Conservation (phyloP, 2,888 invertebrate genomes). For the Chrysolina oricalcia region DNA sequence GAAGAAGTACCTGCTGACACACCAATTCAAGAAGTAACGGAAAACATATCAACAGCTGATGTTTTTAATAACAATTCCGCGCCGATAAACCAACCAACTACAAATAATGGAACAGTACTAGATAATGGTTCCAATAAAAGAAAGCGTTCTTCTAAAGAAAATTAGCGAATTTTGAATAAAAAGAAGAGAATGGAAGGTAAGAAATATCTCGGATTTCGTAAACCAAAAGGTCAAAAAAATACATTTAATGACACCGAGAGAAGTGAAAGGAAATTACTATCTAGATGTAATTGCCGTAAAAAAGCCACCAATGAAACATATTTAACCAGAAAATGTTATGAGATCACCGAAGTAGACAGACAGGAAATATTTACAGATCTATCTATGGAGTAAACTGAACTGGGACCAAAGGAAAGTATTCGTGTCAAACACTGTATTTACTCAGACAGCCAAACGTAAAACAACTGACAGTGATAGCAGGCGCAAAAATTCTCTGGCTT, state of each 20-base stretch:
- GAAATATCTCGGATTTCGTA: conserved; percentile 30
- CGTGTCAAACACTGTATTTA: not conserved
- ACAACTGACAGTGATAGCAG: not conserved
- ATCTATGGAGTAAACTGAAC: not conserved
- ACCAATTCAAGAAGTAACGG: not conserved
- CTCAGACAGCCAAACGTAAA: conserved; percentile 21
- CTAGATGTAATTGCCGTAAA: conserved; percentile 16
- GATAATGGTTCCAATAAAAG: not conserved
- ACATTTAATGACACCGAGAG: conserved; percentile 29
- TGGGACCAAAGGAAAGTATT: no score
- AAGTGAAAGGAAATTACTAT: conserved; percentile 19
- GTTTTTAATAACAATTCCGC: not conserved
- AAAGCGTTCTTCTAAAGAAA: no score
- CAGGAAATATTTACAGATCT: no score
- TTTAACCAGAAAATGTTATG: not conserved
- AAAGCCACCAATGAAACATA: conserved; percentile 14
- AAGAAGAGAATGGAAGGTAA: conserved; percentile 26
- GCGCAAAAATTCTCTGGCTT: not conserved
- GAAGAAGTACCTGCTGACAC: not conserved
- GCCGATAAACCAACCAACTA: not conserved
- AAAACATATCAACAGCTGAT: not conserved
- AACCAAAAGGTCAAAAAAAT: conserved; percentile 32
- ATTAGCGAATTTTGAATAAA: conserved; percentile 8
- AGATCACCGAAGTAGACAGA: no score
- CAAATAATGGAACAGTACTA: not conserved